Conservation (phyloP, 2,113 vertebrate species). For the Damaliscus lunatus region DNA sequence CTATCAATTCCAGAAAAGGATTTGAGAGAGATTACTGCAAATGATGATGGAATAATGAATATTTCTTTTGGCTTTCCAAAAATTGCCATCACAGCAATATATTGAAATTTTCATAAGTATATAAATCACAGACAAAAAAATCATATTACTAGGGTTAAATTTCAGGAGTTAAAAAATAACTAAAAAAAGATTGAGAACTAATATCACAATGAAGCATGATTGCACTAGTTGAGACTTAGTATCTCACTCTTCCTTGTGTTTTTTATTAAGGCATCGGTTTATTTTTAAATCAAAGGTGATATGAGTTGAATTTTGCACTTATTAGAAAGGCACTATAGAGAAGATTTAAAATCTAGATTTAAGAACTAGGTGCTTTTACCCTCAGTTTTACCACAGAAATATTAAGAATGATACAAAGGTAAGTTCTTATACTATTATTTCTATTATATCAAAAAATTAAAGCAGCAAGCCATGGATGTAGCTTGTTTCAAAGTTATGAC, state of each 20-base stretch:
- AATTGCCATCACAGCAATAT: constrained; percentile 28
- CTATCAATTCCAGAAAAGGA: constrained; percentile 48
- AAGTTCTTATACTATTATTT: neutral
- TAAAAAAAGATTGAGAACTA: neutral
- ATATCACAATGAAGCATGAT: neutral
- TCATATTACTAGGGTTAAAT: constrained; percentile 28
- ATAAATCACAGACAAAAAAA: constrained; percentile 32
- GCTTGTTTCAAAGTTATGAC: neutral
- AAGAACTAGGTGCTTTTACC: neutral
- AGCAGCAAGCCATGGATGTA: neutral
- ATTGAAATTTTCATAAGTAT: constrained; percentile 43
- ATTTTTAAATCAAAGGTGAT: neutral
- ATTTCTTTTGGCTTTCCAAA: constrained; percentile 17
- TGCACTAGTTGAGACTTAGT: neutral
- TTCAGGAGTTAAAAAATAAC: neutral
- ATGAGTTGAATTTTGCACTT: neutral
- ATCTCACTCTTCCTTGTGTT: neutral
- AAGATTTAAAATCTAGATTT: neutral
- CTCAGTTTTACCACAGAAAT: neutral
- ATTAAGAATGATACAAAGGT: neutral
- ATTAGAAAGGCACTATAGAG: neutral
- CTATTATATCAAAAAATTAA: neutral
- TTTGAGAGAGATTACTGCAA: constrained; percentile 36
- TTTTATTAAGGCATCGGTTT: neutral
- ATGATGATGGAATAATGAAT: constrained; percentile 32